These are phyloP conservation scores for Microtus pennsylvanicus DNA, from an alignment of 2,113 vertebrate genomes.

Conservation along the genomic window DNA sequence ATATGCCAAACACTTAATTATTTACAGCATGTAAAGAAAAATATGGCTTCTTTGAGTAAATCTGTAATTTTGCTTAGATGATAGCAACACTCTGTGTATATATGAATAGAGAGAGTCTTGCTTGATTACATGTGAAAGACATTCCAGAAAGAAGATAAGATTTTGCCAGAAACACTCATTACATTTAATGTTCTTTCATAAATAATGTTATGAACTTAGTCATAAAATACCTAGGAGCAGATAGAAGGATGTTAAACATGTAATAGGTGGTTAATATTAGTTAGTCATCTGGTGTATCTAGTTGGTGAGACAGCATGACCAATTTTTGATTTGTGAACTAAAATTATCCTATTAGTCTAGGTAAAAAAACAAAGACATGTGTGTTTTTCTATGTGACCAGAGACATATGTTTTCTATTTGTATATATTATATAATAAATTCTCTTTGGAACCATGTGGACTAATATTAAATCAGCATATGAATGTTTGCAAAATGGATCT, in stretches of 20 bases:
- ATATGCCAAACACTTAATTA: background rate
- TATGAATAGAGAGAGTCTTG: background rate
- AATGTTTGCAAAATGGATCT: background rate
- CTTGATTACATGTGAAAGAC: conserved; percentile 7
- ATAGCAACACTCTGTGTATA: background rate
- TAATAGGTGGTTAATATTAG: background rate
- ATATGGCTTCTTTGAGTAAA: background rate
- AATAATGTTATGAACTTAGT: background rate
- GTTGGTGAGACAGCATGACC: background rate
- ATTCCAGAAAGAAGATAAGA: background rate
- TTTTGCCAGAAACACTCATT: background rate
- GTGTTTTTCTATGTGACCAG: background rate
- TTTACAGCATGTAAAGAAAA: background rate
- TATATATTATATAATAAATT: background rate
- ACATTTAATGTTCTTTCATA: background rate
- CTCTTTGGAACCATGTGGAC: background rate
- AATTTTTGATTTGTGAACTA: background rate
- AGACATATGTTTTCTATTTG: too few relatives aligned
- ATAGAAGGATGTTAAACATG: background rate
- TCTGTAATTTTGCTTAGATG: background rate
- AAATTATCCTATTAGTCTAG: background rate
- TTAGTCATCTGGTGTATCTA: background rate
- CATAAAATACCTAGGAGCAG: background rate
- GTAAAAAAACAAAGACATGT: background rate
- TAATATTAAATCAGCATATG: background rate